Base-by-base conservation (phyloP, 2,797 vertebrate species). In the Hozukius guyotensis region DNA sequence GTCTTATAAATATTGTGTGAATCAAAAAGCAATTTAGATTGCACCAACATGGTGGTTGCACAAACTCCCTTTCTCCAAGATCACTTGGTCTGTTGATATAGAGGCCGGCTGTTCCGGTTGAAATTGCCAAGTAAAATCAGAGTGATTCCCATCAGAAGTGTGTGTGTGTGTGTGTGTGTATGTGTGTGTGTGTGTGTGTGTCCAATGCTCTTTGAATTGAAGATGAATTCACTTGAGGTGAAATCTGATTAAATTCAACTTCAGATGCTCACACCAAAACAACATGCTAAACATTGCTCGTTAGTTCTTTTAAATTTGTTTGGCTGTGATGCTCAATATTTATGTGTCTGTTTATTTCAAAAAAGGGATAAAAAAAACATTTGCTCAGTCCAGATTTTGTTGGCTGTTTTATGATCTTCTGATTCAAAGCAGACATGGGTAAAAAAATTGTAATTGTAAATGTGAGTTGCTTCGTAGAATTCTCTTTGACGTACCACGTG, bases 21-120 rank as follows among this genome's bases (percentile, higher is more conserved):
- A 87, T 83, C 29, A 88, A 81, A 86, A 89, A 81, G 34, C 62
- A 68, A 57, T 83, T 87, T 68, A 70, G 73, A 88, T 75, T 71
- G 70, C 66, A 78, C 64, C 59, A 46, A 61, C 59, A 72, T n/a
- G 69, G 32, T 24, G 52, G 52, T 20, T 73, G 27, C 66, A 72
- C 52, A 60, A 63, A 72, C 32, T 38, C 59, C 24, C 18, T 49
- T 81, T 31, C 76, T 67, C 66, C 53, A 52, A 76, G 56, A 88
- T 84, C 64, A 75, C 52, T 87, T 75, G 62, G 79, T 87, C 36
- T 77, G 85, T 85, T 91, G 53, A 89, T 82, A 70, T 42, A 68
- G 62, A 81, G 49, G 49, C 71, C 59, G 56, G 63, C 82, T 81
- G 61, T 74, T 78, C 24, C 2, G 2, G 61, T 24, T 29, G 65